Evolutionary conservation across 2,113 vertebrate genomes (phyloP).

Genomic region (Bettongia penicillata): DNA sequence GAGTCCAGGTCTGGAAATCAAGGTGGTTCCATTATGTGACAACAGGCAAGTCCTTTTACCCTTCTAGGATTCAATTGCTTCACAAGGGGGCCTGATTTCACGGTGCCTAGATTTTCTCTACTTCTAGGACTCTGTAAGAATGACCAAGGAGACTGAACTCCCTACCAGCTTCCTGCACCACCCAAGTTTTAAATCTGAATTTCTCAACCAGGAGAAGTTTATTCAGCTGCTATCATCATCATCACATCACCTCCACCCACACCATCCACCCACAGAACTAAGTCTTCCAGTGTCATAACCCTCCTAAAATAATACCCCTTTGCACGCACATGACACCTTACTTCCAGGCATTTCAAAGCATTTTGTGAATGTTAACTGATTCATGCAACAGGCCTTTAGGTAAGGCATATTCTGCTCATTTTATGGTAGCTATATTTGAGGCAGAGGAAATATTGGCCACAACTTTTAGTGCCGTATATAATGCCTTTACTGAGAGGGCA

Average conservation of each 20-base stretch:
- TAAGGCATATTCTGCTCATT: conserved; percentile 46
- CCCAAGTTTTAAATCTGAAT: conserved; percentile 25
- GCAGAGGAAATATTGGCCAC: conserved; percentile 14
- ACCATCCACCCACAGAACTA: conserved; percentile 40
- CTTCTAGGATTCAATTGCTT: background rate
- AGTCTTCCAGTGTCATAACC: conserved; percentile 19
- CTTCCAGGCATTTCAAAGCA: background rate
- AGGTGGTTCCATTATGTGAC: background rate
- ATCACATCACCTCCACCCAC: background rate
- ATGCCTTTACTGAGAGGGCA: background rate
- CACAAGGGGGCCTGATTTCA: background rate
- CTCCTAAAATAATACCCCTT: conserved; percentile 58
- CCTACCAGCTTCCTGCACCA: background rate
- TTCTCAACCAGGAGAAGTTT: conserved; percentile 57
- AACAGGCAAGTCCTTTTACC: background rate
- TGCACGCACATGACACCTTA: conserved; percentile 48
- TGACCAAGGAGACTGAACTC: conserved; percentile 2
- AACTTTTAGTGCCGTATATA: background rate
- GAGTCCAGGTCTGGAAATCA: background rate
- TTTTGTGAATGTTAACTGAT: conserved; percentile 29
- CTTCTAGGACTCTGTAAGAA: background rate
- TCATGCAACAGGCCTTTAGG: conserved; percentile 24
- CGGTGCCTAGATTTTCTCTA: background rate
- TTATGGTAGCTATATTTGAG: conserved; percentile 22
- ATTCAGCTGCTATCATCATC: conserved; percentile 26